Evolutionary conservation across 2,888 invertebrate genomes (phyloP).

Genomic region (Boloria selene): DNA sequence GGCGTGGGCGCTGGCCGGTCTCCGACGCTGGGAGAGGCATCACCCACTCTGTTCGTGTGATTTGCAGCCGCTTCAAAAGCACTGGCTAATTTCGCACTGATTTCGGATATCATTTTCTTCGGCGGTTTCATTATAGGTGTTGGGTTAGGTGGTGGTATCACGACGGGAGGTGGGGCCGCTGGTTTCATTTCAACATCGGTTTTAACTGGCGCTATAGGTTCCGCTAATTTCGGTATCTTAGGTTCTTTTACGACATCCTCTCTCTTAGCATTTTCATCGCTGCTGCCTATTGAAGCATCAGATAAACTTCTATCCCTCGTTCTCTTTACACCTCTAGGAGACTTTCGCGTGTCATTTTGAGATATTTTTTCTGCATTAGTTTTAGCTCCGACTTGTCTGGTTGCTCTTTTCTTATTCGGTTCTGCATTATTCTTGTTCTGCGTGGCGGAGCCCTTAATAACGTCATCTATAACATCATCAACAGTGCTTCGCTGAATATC

Average conservation of each 20-base stretch:
- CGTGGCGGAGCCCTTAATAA: conserved; percentile 85
- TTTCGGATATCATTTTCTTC: conserved; percentile 75
- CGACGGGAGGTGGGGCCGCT: conserved; percentile 27
- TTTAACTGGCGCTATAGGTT: conserved; percentile 27
- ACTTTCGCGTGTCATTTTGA: conserved; percentile 79
- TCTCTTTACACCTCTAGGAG: conserved; percentile 84
- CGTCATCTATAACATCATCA: conserved; percentile 95
- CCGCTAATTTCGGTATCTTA: conserved; percentile 54
- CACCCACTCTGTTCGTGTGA: conserved; percentile 38
- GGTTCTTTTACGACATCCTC: conserved; percentile 58
- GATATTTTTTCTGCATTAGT: conserved; percentile 53
- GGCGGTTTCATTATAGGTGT: conserved; percentile 71
- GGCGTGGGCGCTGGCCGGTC: conserved; percentile 27
- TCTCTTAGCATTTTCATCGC: conserved; percentile 75
- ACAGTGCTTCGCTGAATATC: conserved; percentile 89
- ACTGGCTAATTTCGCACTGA: conserved; percentile 66
- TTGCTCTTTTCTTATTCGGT: conserved; percentile 76
- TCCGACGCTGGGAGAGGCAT: conserved; percentile 38
- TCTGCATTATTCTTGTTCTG: conserved; percentile 57
- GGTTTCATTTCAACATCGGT: conserved; percentile 39
- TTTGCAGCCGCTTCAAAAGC: conserved; percentile 62
- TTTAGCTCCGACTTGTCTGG: conserved; percentile 78
- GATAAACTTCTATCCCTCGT: conserved; percentile 85
- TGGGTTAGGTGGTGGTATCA: conserved; percentile 45
- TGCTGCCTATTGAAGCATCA: conserved; percentile 85